Evolutionary conservation across 2,888 invertebrate species (phyloP), one percentile per base, ranked within the genome.

Genomic region (Diachrysia chrysitis): DNA sequence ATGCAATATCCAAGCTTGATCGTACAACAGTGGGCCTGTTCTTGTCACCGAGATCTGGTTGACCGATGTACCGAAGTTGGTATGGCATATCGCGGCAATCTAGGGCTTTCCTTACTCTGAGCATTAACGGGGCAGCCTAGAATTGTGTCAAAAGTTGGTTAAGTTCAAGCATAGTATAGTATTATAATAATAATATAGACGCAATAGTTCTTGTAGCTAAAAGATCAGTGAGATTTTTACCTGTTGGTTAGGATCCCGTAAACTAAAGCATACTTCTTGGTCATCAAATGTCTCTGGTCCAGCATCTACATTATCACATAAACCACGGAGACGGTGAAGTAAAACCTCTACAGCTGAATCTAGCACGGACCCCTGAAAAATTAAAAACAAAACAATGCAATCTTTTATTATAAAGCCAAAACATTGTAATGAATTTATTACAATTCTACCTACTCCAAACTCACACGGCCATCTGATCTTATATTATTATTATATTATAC

Each of bases 281-380:
- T 99, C 99, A 86, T 98, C 97, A 90, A 99, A 99, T 0, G 97
- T 97, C 90, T 99, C 99, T 0, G 98, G 98, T 3, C 98, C 98
- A 61, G 97, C 97, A 85, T 99, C 98, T 1, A 98, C 98, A 93
- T 98, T 98, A 85, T 99, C 99, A 90, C 99, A 99, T 7, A 99
- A 95, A 1, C 99, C 99, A 81, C 98, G 96, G 16, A 99, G 94
- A 73, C 98, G 96, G 88, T 99, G 99, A 16, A 99, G 95, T 32
- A 99, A 95, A 21, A 99, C 98, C 89, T 99, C 99, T 9, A 99
- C 98, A 35, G 98, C 98, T 17, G 97, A 97, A 89, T 99, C 99
- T 67, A 99, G 92, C 23, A 99, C 98, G 17, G 99, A 99, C 4
- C 99, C 99, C 96, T 99, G 66, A 7, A 66, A 32, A 3, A 6